Percentiles rank a stretch among this genome's conserved stretches.
phyloP scores from a whole-genome alignment of 2,888 invertebrate species.

The Pheosia tremula region DNA sequence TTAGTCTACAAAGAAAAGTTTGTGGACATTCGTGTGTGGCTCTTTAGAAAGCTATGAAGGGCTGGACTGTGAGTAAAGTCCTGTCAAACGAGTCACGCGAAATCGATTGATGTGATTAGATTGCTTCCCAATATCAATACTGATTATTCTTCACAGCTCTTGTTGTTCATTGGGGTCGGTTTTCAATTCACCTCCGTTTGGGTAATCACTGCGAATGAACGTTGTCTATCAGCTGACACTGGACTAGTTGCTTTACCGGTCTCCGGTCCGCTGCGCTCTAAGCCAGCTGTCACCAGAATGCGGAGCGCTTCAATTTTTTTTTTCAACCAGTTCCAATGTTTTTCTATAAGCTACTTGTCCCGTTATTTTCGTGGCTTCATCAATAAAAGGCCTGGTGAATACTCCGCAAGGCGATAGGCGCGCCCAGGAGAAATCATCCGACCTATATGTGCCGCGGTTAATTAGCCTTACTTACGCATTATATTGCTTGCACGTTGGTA shows the following conservation, averaged over 20 bases:
- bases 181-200: no score
- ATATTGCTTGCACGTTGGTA: slow-evolving; percentile 29
- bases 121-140: no score
- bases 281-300: no score
- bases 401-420: slow-evolving; percentile 60
- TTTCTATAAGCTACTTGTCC: not conserved
- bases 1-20: slow-evolving; percentile 43
- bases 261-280: no score
- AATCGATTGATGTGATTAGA: no score
- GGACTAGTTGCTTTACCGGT: no score
- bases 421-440: slow-evolving; percentile 73
- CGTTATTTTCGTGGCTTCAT: slow-evolving; percentile 36
- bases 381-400: slow-evolving; percentile 46
- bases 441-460: slow-evolving; percentile 60
- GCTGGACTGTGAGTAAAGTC: no score
- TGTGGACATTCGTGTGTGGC: slow-evolving; percentile 17
- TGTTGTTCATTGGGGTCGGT: no score
- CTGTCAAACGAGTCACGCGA: no score
- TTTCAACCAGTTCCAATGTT: not conserved
- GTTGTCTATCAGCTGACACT: no score
- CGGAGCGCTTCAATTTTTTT: no score
- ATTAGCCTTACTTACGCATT: slow-evolving; percentile 46
- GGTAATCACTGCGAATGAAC: no score
- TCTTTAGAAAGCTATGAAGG: not conserved
- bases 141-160: not conserved